These are phyloP conservation scores for Tiliacea aurago DNA, from an alignment of 2,888 invertebrate species.

Conservation along the genomic window DNA sequence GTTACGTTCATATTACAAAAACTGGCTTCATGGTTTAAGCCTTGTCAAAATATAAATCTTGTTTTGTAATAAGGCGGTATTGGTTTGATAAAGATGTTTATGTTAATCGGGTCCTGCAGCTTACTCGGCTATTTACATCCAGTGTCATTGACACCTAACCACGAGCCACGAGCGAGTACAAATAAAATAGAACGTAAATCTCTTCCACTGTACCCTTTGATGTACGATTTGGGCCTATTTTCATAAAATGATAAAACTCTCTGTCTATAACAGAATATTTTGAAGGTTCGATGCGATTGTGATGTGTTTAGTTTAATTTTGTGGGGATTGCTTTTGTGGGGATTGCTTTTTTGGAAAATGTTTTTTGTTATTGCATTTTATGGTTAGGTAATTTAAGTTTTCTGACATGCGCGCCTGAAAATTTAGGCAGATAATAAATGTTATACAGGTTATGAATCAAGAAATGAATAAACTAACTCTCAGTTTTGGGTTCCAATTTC, in stretches of 20 bases:
- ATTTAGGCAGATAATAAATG: no score
- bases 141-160: conserved; percentile 65
- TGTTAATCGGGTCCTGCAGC: conserved; percentile 57
- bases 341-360: not conserved
- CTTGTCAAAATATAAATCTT: no score
- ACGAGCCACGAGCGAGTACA: conserved; percentile 28
- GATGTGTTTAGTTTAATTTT: conserved; percentile 1
- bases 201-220: conserved; percentile 65
- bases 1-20: no score
- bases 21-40: no score
- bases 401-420: no score
- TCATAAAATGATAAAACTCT: conserved; percentile 45
- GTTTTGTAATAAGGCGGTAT: no score
- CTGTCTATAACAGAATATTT: conserved; percentile 30
- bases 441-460: no score
- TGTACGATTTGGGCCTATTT: conserved; percentile 62
- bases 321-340: not conserved
- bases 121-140: conserved; percentile 58
- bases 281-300: conserved; percentile 7
- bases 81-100: conserved; percentile 59
- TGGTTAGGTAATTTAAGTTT: not conserved
- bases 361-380: not conserved
- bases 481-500: no score
- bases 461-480: no score
- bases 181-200: conserved; percentile 59